Evolutionary conservation across 2,888 invertebrate species (phyloP), one percentile per base, ranked within the genome.

Genomic region (Erebia palarica): DNA sequence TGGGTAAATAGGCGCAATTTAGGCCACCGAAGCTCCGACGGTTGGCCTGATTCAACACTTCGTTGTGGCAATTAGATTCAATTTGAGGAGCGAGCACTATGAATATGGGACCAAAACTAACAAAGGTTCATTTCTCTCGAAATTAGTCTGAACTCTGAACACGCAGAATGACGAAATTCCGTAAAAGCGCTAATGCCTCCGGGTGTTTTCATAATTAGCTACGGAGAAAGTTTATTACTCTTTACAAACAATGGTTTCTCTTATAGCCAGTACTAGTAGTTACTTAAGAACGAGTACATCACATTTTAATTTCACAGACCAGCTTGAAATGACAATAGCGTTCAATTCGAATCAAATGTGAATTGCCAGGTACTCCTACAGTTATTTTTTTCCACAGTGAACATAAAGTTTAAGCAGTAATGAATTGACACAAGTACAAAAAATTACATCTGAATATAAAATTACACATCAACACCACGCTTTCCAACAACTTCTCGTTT

Each of bases 31-130:
- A 78, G 79, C 79, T 78, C 72, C 78, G 78, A 75, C 80, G 81
- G 83, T 78, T 85, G 84, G 90, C 84, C 91, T 91, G 90, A 91
- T 91, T 92, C 92, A 90, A 90, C 92, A 90, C 92, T 91, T 91
- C 87, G 87, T 91, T 91, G 89, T 83, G 87, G 90, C 92, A 92
- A 92, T 92, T 92, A 92, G 91, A 88, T 87, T 88, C 91, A 91
- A 92, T 92, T 92, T 91, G 88, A 84, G 86, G 83, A 79, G 82
- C 81, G 82, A 83, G 81, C 84, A 78, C 86, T 87, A 88, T 86
- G 86, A 86, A 87, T 85, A 87, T 88, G 84, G 82, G 81, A 82
- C 80, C 80, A 81, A 73, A 77, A 77, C 77, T 85, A 87, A 90
- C 90, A 88, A 88, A 87, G 87, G 84, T 86, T 85, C 84, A 82